Base-by-base conservation (phyloP, 2,888 invertebrate genomes). In the Desoria tigrina region DNA sequence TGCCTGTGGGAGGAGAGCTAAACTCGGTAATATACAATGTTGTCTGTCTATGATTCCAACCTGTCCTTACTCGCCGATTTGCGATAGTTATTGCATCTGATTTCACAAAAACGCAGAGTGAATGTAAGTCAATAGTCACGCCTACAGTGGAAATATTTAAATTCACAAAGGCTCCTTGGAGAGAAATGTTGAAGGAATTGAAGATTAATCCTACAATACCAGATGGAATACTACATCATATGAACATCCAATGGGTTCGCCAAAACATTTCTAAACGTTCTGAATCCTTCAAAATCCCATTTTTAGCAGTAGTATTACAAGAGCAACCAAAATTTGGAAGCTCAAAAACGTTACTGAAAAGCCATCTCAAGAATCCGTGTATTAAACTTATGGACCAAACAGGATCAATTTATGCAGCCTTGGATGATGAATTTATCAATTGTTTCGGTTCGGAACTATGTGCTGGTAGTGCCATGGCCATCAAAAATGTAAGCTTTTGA, bases 381-480 rank as follows among this genome's bases (percentile, higher is more conserved):
- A 51, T 61, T 14, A 63, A 59, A 59, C 18, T 69, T 27, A 69
- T 69, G 49, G 69, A 69, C 51, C 42, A 64, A 9, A 50, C 69
- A 1, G 69, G 69, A 32, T 51, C 39, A 3, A 71, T 74, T 26
- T 57, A 54, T 11, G 72, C 69, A 0, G 71, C 66, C 4, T 18
- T 74, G 23, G 66, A 69, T 55, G 42, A 64, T 0, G 51, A 39
- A 0, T 63, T 74, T 60, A 60, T 70, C 1, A 57, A 58, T 26
- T 28, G 32, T 4, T 66, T 58, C 24, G 66, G 63, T 7, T 51
- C 51, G 4, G 59, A 68, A 23, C 54, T 74, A 14, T 21, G 18
- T 2, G 66, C 72, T 37, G 74, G 74, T 18, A 71, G 71, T 11
- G 66, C 71, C 16, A 39, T 74, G 1, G 74, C 71, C 1, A 27